Percentiles rank a stretch among this genome's conserved stretches.
Evolutionary conservation across 64 coral and sea anemone genomes (phyloP).

Genomic region (Porites australiensis): DNA sequence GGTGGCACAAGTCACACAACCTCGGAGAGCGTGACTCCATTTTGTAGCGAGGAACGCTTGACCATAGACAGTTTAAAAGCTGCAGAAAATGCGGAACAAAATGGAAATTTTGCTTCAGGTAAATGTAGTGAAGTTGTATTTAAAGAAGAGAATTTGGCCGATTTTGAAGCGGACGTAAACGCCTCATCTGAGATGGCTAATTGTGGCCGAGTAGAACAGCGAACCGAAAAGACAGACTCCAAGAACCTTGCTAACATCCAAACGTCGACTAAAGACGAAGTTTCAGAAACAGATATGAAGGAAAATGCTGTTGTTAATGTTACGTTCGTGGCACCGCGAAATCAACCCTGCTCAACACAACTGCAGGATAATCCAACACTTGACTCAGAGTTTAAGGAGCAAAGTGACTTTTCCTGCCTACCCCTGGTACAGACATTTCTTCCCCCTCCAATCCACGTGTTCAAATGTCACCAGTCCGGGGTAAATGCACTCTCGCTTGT

Average conservation of each 20-base stretch:
- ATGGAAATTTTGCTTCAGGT: background rate
- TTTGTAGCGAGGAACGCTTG: background rate
- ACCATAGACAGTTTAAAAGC: background rate
- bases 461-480: constrained; percentile 88
- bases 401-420: constrained; percentile 71
- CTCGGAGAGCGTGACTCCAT: background rate
- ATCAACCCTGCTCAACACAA: background rate
- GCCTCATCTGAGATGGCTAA: background rate
- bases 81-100: background rate
- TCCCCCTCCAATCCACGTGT: constrained; percentile 53
- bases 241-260: background rate
- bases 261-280: too few species aligned
- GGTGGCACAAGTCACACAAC: background rate
- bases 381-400: background rate
- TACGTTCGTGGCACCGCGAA: background rate
- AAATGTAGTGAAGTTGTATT: background rate
- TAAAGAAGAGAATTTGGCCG: background rate
- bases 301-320: background rate
- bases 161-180: background rate
- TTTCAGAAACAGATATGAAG: background rate
- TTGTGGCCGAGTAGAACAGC: too few species aligned
- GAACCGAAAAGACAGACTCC: background rate
- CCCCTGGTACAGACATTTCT: constrained; percentile 53
- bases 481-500: constrained; percentile 77
- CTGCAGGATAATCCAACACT: background rate